phyloP scores from a whole-genome alignment of 2,797 vertebrate species.

The Champsocephalus esox region DNA sequence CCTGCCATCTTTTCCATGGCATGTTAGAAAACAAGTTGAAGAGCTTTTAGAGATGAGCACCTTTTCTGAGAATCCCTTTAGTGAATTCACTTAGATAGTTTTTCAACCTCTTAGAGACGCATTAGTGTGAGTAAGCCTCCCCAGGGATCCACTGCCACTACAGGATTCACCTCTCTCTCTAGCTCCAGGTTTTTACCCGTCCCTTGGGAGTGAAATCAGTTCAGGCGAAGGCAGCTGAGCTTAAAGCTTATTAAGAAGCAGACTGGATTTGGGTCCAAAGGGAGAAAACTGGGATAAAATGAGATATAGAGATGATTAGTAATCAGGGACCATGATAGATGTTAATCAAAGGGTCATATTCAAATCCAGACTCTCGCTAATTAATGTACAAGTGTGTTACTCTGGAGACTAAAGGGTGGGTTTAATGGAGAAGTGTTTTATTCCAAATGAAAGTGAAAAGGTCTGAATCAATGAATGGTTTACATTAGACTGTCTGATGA shows the following conservation, averaged over 20 bases:
- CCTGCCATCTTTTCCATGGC: conserved; percentile 37
- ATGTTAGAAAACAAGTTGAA: conserved; percentile 53
- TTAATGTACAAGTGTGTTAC: conserved; percentile 57
- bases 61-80: conserved; percentile 32
- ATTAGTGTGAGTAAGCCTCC: conserved; percentile 59
- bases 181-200: conserved; percentile 47
- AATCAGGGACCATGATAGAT: conserved; percentile 69
- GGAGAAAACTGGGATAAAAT: conserved; percentile 53
- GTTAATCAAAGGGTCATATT: conserved; percentile 73
- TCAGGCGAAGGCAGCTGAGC: conserved; percentile 33
- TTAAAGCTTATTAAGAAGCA: conserved; percentile 47
- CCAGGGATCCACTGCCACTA: conserved; percentile 38
- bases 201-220: conserved; percentile 40
- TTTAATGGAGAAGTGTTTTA: conserved; percentile 51
- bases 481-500: conserved; percentile 43
- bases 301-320: conserved; percentile 67
- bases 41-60: conserved; percentile 48
- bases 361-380: conserved; percentile 61
- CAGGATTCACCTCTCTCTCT: conserved; percentile 48
- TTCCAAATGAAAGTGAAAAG: conserved; percentile 51
- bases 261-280: conserved; percentile 44
- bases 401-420: conserved; percentile 34
- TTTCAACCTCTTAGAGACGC: conserved; percentile 52
- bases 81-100: conserved; percentile 48
- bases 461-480: conserved; percentile 58